Evolutionary conservation across 2,113 vertebrate genomes (phyloP).

Genomic region (Geothlypis trichas): DNA sequence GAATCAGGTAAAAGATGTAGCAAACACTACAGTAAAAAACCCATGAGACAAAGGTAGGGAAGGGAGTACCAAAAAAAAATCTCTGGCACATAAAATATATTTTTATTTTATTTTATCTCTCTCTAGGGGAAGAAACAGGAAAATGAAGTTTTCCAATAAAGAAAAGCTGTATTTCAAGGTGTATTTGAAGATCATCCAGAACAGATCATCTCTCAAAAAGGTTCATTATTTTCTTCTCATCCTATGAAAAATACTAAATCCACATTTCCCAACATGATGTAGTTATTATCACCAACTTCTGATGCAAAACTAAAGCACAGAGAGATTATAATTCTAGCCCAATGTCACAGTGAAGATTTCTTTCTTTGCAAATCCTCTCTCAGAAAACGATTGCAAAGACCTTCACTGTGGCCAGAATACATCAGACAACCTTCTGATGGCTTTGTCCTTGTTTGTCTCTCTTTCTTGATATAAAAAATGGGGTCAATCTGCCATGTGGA

Average conservation of each 20-base stretch:
- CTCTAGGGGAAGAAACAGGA: not conserved
- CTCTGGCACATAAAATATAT: not conserved
- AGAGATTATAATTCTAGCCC: not conserved
- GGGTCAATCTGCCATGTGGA: not conserved
- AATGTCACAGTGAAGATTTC: not conserved
- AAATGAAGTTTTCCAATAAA: not conserved
- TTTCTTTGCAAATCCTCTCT: not conserved
- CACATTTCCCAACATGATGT: not conserved
- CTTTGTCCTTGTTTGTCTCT: conserved; percentile 47
- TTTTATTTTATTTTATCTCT: not conserved
- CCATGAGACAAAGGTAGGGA: not conserved
- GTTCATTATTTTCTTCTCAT: not conserved
- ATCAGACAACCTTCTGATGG: conserved; percentile 37
- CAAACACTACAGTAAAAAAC: not conserved
- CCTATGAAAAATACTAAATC: not conserved
- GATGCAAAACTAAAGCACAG: not conserved
- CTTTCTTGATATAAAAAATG: conserved; percentile 35
- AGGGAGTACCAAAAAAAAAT: rapidly evolving
- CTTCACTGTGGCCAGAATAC: conserved; percentile 19
- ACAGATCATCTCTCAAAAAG: not conserved
- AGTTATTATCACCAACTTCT: not conserved
- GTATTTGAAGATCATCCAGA: not conserved
- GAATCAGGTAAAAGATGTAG: not conserved
- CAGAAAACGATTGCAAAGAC: not conserved
- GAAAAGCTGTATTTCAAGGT: not conserved